Evolutionary conservation across 37 sponge, comb jelly and placozoan species (phyloP), one percentile per base, ranked within the genome.

Genomic region (Theonella swinhoei): DNA sequence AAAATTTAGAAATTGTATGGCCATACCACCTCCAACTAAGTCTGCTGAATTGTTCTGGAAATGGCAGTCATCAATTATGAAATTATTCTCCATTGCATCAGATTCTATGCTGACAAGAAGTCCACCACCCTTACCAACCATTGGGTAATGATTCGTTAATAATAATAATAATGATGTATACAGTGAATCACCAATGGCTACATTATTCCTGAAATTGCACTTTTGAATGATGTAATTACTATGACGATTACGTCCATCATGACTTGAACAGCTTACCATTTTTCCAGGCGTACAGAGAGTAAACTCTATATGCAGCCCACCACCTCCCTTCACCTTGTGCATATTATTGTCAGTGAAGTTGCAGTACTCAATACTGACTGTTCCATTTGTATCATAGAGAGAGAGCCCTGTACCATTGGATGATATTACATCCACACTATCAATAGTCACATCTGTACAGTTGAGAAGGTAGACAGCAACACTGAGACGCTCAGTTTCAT

Each of bases 391-490:
- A 14, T 72, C 74, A 32, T 37, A 72, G 14, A 72, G 36, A 33
- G 74, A 24, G 39, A 72, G 39, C 9, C 74, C 74, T 9, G 74
- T 72, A 5, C 74, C 74, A 35, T 37, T 72, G 14, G 39, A 37
- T 5, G 39, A 37, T 5, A 5, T 22, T 14, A 72, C 31, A 20
- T 23, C 38, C 38, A 72, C 38, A 33, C 38, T 35, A 9, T 23
- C 8, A 5, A 72, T 26, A 9, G 33, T 38, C 25, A 72, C 38
- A 14, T 72, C 39, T 5, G 74, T 72, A 38, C 74, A 72, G 74
- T 72, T 72, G n/a, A 36, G 39, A 9, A 72, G 36, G 69, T 36
- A 39, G 71, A 81, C 24, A 42, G 81, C 72, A 41, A 42, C 43
- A 42, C 59, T 22, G 70, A 81, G 42, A 28, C 39, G 70, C 60